A percentile compares a stretch with the other conserved stretches of the same genome.
Evolutionary conservation across 1,140 invertebrate genomes (phyloP).

Genomic region (Aricia agestis): DNA sequence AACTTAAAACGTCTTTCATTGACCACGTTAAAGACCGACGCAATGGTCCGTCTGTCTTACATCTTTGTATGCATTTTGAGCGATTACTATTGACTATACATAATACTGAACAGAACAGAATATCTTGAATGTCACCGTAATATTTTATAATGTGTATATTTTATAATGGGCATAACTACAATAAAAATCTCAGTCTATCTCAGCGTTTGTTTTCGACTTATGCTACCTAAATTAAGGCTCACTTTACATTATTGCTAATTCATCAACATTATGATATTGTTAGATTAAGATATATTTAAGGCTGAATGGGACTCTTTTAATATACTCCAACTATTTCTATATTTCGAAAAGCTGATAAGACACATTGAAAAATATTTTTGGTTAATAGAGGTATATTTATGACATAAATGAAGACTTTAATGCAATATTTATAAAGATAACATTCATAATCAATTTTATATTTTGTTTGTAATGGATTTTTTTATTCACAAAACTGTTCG

Average conservation of each 20-base stretch:
- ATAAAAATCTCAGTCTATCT: neutral
- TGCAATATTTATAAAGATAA: conserved; percentile 3
- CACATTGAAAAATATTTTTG: conserved; percentile 14
- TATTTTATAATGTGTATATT: neutral
- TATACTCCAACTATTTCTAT: conserved; percentile 3
- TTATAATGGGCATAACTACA: neutral
- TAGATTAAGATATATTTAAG: conserved; percentile 15
- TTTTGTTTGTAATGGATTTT: neutral
- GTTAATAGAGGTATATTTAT: conserved; percentile 10
- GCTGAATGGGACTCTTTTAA: conserved; percentile 6
- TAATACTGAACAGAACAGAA: neutral
- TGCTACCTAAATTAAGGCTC: conserved; percentile 13
- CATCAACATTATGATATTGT: conserved; percentile 15
- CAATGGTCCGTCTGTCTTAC: neutral
- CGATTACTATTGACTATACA: neutral
- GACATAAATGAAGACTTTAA: neutral
- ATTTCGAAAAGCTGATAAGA: conserved; percentile 10
- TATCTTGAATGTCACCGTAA: neutral
- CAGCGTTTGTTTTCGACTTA: neutral
- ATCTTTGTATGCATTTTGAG: neutral
- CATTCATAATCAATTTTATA: conserved; percentile 4
- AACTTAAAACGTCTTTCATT: too few species aligned
- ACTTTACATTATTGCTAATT: conserved; percentile 30
- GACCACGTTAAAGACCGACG: too few species aligned
- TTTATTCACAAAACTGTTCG: conserved; percentile 11